Conservation (phyloP, 1,140 invertebrate genomes). For the Trichonephila clavipes region DNA sequence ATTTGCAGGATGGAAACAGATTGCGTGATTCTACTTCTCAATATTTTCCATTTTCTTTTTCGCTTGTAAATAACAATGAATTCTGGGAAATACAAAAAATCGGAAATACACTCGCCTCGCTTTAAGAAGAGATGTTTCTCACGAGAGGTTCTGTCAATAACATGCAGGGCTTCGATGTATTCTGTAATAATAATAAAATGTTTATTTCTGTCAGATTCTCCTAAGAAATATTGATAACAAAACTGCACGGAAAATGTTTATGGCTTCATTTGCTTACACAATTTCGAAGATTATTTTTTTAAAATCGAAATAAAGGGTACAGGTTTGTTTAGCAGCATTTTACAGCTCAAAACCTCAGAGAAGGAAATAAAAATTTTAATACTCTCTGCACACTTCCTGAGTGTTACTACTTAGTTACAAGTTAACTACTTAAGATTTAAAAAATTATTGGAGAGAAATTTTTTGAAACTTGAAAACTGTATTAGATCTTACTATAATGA, state of each 20-base stretch:
- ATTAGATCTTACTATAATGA: too few species aligned
- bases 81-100: background rate
- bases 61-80: slow-evolving; percentile 7
- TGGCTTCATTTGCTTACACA: too few species aligned
- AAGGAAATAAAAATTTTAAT: too few species aligned
- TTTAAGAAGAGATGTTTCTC: background rate
- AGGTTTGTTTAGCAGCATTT: too few species aligned
- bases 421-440: too few species aligned
- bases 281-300: too few species aligned
- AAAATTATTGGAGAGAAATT: too few species aligned
- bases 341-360: too few species aligned
- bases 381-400: too few species aligned
- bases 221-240: background rate
- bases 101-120: background rate
- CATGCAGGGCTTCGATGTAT: background rate
- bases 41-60: background rate
- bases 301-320: too few species aligned
- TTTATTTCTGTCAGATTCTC: background rate
- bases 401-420: too few species aligned
- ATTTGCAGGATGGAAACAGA: slow-evolving; percentile 14
- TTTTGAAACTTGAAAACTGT: too few species aligned
- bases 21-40: slow-evolving; percentile 31
- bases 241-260: background rate
- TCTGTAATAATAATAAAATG: background rate
- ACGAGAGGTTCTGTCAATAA: background rate